phyloP scores from a whole-genome alignment of 1,140 invertebrate species.

The Tetramorium simillimum region DNA sequence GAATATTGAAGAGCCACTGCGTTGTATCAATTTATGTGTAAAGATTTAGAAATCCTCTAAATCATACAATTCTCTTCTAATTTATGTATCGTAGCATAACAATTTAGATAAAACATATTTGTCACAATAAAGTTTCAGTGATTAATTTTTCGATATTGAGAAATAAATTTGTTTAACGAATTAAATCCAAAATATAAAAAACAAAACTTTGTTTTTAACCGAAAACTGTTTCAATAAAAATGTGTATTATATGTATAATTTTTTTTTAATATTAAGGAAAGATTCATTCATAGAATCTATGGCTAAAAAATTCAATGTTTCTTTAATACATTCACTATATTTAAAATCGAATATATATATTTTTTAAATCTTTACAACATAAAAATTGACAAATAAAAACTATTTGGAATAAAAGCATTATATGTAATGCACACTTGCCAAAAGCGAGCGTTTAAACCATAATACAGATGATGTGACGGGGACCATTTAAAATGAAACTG shows the following conservation, averaged over 20 bases:
- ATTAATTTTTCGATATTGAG: background rate
- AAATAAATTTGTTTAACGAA: background rate
- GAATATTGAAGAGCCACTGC: background rate
- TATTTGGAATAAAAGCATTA: background rate
- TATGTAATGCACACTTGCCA: background rate
- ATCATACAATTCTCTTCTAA: background rate
- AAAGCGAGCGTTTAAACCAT: background rate
- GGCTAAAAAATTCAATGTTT: background rate
- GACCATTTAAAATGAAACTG: background rate
- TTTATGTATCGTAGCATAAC: background rate
- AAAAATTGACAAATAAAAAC: background rate
- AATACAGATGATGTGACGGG: background rate
- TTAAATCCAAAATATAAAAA: background rate
- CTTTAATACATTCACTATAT: background rate
- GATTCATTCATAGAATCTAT: background rate
- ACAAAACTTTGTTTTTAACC: background rate
- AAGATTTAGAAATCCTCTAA: background rate
- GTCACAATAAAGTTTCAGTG: background rate
- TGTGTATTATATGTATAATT: background rate
- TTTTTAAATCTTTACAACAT: background rate
- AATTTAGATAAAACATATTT: background rate
- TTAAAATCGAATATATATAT: background rate
- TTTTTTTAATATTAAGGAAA: background rate
- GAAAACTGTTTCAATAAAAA: background rate
- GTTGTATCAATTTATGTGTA: background rate